phyloP scores from a whole-genome alignment of 2,888 invertebrate genomes.

The Clivina fossor region DNA sequence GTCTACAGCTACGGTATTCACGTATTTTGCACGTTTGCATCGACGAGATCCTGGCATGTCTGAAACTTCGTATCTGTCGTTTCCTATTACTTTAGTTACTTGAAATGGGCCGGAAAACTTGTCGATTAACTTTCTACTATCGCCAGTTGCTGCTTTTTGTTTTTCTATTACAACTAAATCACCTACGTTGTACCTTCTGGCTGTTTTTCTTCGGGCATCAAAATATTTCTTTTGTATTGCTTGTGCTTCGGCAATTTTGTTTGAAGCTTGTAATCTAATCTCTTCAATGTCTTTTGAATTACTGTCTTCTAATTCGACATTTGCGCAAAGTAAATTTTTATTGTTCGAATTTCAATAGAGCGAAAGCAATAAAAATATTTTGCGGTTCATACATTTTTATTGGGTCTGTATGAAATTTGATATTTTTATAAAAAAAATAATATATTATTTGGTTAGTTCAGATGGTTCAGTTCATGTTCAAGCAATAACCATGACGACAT shows the following conservation, averaged over 20 bases:
- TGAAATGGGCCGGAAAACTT: conserved; percentile 2
- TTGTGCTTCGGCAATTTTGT: background rate
- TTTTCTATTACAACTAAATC: conserved; percentile 1
- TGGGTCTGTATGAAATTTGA: no score
- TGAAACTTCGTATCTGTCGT: conserved; percentile 2
- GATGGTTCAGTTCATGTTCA: no score
- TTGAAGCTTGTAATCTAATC: background rate
- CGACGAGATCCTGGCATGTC: conserved; percentile 4
- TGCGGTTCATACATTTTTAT: no score
- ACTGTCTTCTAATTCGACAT: no score
- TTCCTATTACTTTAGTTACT: background rate
- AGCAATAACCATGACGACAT: no score
- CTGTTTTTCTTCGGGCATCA: background rate
- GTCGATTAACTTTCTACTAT: background rate
- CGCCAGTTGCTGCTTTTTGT: background rate
- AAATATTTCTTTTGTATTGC: background rate
- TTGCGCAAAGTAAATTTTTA: no score
- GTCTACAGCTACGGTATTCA: conserved; percentile 1
- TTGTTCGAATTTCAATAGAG: no score
- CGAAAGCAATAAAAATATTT: no score
- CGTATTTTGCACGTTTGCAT: background rate
- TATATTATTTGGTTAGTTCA: no score
- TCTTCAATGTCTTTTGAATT: background rate
- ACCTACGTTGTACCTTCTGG: background rate
- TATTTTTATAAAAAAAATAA: no score